Evolutionary conservation across 2,113 vertebrate genomes (phyloP), one percentile per base, ranked within the genome.

Genomic region (Pangasianodon gigas): DNA sequence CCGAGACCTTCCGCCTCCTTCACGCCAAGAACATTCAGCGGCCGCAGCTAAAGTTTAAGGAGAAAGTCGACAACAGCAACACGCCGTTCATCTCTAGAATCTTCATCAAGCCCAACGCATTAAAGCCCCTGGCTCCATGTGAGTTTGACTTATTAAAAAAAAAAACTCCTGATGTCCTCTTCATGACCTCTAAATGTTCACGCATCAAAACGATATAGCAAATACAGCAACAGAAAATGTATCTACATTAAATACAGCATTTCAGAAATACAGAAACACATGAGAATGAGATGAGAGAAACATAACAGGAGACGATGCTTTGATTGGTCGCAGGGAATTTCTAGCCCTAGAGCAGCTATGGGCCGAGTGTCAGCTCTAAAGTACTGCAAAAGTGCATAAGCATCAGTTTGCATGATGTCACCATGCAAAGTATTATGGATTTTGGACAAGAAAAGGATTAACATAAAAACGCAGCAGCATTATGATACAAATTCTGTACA

Each of bases 41-140:
- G 32, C 98, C 98, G 5, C 98, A 99, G 94, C 95, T 99, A 21
- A 98, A 95, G 92, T 99, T 99, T 92, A 97, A 93, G 51, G 98
- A 99, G 74, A 99, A 97, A 93, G 94, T 99, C 3, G 98, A 99
- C 94, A 99, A 99, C 94, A 98, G 97, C 94, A 99, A 99, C 93
- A 98, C 97, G 0, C 98, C 98, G 0, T 99, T 99, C 90, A 92
- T 97, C 75, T 97, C 98, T 62, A 99, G 97, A 92, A 96, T 99
- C 93, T 99, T 98, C 92, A 90, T 98, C 90, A 99, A 99, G 91
- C 98, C 98, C 89, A 99, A 99, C 54, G 97, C 98, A 44, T 69
- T 95, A 91, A 98, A 97, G 88, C 96, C 98, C 2, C 96, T 99
- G 90, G 96, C 98, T 1, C 96, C 96, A 92, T 97, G 98, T 99